These are phyloP conservation scores for Ginglymostoma cirratum DNA, from an alignment of 2,113 vertebrate genomes.

Conservation along the genomic window DNA sequence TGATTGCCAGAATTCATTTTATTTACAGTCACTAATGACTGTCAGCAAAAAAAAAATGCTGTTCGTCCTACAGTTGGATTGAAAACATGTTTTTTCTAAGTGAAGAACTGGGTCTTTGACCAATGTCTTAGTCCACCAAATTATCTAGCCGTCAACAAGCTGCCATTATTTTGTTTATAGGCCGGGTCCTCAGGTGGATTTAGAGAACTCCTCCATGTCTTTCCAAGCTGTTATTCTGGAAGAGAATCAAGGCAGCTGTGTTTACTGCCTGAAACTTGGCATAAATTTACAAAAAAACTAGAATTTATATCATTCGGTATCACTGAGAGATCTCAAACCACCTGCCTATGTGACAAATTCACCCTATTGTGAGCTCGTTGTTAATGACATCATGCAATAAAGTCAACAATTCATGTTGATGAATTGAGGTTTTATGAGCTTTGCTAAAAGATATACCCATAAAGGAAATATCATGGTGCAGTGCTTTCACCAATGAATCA, in stretches of 20 bases:
- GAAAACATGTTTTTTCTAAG: conserved; percentile 24
- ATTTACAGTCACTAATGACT: conserved; percentile 23
- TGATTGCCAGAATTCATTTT: conserved; percentile 24
- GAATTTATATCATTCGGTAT: conserved; percentile 99
- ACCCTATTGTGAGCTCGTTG: conserved; percentile 99
- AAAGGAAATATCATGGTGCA: conserved; percentile 21
- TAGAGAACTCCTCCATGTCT: conserved; percentile 83
- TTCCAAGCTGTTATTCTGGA: conserved; percentile 99
- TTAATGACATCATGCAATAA: conserved; percentile 88
- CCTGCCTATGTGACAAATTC: conserved; percentile 99
- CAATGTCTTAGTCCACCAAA: conserved; percentile 35
- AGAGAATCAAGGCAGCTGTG: conserved; percentile 99
- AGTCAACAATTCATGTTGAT: conserved; percentile 74
- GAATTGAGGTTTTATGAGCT: conserved; percentile 99
- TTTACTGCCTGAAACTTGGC: conserved; percentile 99
- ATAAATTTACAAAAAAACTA: conserved; percentile 99
- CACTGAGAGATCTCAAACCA: conserved; percentile 99
- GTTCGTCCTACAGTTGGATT: neutral
- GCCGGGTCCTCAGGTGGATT: conserved; percentile 96
- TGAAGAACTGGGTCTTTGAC: conserved; percentile 25
- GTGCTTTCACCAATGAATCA: conserved; percentile 34
- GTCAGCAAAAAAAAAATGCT: conserved; percentile 23
- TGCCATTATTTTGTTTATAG: conserved; percentile 39
- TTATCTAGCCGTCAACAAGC: conserved; percentile 33
- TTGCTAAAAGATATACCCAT: conserved; percentile 62